phyloP scores from a whole-genome alignment of 2,797 vertebrate species.

The Gallinago nigripennis region DNA sequence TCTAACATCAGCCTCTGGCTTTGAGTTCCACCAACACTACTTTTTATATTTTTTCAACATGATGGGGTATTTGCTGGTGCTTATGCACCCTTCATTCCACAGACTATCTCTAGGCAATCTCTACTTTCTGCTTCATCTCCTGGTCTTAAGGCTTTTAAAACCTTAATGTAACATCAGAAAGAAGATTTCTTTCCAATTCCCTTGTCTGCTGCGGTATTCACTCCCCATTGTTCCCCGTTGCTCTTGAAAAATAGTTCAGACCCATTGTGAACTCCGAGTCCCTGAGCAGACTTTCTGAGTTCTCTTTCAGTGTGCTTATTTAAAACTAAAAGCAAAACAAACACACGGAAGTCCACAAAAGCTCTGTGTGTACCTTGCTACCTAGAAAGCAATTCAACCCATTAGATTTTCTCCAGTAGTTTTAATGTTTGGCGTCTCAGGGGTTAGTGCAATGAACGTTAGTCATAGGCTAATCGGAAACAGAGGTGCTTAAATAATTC shows the following conservation, averaged over 20 bases:
- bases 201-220: background rate
- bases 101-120: background rate
- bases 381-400: conserved; percentile 64
- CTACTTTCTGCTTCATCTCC: background rate
- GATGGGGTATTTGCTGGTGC: background rate
- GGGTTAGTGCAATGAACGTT: conserved; percentile 14
- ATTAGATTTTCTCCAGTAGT: conserved; percentile 43
- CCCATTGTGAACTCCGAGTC: background rate
- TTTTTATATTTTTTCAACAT: background rate
- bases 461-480: conserved; percentile 55
- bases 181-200: conserved; percentile 7
- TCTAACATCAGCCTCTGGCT: background rate
- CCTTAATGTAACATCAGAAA: conserved; percentile 11
- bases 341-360: conserved; percentile 36
- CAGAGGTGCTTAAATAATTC: conserved; percentile 57
- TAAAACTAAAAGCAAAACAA: conserved; percentile 58
- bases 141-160: conserved; percentile 23
- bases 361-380: conserved; percentile 38
- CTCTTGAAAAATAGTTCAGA: background rate
- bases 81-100: background rate
- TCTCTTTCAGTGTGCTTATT: conserved; percentile 14
- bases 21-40: background rate
- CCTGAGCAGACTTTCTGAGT: background rate
- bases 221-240: background rate
- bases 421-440: background rate